These are phyloP conservation scores for Thaumetopoea pityocampa DNA, from an alignment of 1,140 invertebrate genomes.

Conservation along the genomic window DNA sequence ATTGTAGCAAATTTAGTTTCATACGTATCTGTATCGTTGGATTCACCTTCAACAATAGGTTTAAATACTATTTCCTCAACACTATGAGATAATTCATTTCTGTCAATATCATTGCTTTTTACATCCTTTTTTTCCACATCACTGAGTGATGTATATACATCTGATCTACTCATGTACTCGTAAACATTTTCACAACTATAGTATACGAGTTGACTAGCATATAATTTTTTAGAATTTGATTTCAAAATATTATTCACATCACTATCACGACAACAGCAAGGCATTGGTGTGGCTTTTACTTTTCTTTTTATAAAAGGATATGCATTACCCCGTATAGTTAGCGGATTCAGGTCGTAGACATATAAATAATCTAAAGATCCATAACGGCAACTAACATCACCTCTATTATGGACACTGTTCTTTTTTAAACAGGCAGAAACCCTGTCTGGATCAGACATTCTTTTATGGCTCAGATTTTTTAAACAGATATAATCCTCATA, in stretches of 20 bases:
- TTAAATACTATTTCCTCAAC: neutral
- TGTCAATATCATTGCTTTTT: too few species aligned
- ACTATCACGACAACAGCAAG: slow-evolving; percentile 37
- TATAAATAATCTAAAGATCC: slow-evolving; percentile 31
- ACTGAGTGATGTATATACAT: slow-evolving; percentile 10
- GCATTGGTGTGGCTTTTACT: slow-evolving; percentile 26
- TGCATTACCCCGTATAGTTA: slow-evolving; percentile 15
- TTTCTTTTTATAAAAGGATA: slow-evolving; percentile 39
- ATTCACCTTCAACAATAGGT: neutral
- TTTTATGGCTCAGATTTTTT: neutral
- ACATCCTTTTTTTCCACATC: too few species aligned
- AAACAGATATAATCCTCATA: too few species aligned
- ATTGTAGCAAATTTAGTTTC: neutral
- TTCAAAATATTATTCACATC: slow-evolving; percentile 9
- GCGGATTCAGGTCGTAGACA: slow-evolving; percentile 32
- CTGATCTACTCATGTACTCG: slow-evolving; percentile 14
- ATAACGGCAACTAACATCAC: slow-evolving; percentile 37
- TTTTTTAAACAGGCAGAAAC: neutral
- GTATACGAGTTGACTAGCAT: slow-evolving; percentile 21
- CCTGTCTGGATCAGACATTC: slow-evolving; percentile 15
- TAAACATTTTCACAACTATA: slow-evolving; percentile 42
- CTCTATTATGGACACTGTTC: slow-evolving; percentile 32
- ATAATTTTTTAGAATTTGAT: slow-evolving; percentile 2
- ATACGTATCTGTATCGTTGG: neutral
- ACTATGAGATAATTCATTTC: slow-evolving; percentile 16